These are phyloP conservation scores for Lithodes maja DNA, from an alignment of 2,888 invertebrate genomes.

Conservation along the genomic window DNA sequence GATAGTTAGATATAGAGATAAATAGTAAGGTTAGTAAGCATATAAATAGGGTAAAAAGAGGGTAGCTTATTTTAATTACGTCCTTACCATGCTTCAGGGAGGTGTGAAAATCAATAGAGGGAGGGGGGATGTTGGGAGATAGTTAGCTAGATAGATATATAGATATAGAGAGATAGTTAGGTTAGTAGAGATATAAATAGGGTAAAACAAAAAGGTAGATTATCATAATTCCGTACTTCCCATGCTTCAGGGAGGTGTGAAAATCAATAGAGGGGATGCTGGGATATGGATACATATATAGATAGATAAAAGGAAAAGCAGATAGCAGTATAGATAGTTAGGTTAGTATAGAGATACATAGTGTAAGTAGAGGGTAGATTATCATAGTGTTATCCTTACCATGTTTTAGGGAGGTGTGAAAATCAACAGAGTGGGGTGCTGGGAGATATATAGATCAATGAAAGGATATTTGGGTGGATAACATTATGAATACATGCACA, in stretches of 20 bases:
- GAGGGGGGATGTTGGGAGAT: slow-evolving; percentile 34
- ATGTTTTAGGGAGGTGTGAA: slow-evolving; percentile 47
- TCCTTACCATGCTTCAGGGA: slow-evolving; percentile 24
- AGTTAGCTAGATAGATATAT: neutral
- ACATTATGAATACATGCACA: too few species aligned
- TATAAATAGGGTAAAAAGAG: too few species aligned
- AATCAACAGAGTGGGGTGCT: slow-evolving; percentile 47
- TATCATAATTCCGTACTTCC: slow-evolving; percentile 63
- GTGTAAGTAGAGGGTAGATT: too few species aligned
- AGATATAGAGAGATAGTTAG: neutral
- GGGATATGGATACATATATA: neutral
- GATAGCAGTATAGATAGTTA: neutral
- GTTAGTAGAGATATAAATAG: neutral
- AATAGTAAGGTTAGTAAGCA: neutral
- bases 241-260: slow-evolving; percentile 58
- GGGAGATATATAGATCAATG: neutral
- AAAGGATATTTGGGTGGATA: too few species aligned
- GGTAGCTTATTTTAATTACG: too few species aligned
- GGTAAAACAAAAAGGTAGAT: slow-evolving; percentile 29
- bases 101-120: slow-evolving; percentile 53
- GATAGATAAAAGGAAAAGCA: too few species aligned
- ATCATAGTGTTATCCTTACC: too few species aligned
- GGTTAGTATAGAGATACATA: neutral
- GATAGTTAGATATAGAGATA: neutral
- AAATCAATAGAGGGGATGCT: slow-evolving; percentile 59